phyloP scores from a whole-genome alignment of 2,797 vertebrate species.

The Phalanger gymnotis region DNA sequence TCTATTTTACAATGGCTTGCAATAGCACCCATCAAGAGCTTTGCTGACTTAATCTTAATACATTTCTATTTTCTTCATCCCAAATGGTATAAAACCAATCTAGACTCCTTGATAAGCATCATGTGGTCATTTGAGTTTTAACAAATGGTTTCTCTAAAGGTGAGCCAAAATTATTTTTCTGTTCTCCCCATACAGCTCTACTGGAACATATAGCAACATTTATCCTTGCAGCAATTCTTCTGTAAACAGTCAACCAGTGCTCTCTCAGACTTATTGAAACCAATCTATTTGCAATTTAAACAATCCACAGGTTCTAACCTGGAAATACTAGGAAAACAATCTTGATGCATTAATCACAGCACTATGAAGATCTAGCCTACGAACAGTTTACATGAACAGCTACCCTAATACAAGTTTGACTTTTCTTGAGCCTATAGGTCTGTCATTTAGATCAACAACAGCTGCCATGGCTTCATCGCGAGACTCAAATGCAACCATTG shows the following conservation, averaged over 20 bases:
- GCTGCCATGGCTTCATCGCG: slow-evolving; percentile 97
- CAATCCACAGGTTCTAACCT: slow-evolving; percentile 86
- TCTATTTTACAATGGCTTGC: slow-evolving; percentile 86
- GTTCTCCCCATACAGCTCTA: slow-evolving; percentile 76
- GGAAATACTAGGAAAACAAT: slow-evolving; percentile 87
- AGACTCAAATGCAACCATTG: slow-evolving; percentile 99
- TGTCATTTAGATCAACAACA: slow-evolving; percentile 97
- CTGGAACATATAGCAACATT: slow-evolving; percentile 77
- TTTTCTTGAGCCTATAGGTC: slow-evolving; percentile 98
- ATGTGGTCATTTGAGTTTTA: slow-evolving; percentile 77
- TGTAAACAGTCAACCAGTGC: slow-evolving; percentile 82
- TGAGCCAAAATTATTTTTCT: slow-evolving; percentile 75
- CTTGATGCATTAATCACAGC: slow-evolving; percentile 87
- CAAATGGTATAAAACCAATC: slow-evolving; percentile 81
- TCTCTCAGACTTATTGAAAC: slow-evolving; percentile 80
- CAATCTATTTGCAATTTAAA: slow-evolving; percentile 83
- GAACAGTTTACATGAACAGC: slow-evolving; percentile 81
- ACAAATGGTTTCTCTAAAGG: slow-evolving; percentile 76
- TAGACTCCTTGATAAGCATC: slow-evolving; percentile 83
- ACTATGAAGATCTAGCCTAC: slow-evolving; percentile 86
- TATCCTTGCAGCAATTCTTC: slow-evolving; percentile 74
- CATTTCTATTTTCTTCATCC: slow-evolving; percentile 82
- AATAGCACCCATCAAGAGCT: slow-evolving; percentile 82
- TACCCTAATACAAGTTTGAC: slow-evolving; percentile 97
- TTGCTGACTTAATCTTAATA: slow-evolving; percentile 76